Base-by-base conservation (phyloP, 2,797 vertebrate species). In the Gadopsis marmoratus region DNA sequence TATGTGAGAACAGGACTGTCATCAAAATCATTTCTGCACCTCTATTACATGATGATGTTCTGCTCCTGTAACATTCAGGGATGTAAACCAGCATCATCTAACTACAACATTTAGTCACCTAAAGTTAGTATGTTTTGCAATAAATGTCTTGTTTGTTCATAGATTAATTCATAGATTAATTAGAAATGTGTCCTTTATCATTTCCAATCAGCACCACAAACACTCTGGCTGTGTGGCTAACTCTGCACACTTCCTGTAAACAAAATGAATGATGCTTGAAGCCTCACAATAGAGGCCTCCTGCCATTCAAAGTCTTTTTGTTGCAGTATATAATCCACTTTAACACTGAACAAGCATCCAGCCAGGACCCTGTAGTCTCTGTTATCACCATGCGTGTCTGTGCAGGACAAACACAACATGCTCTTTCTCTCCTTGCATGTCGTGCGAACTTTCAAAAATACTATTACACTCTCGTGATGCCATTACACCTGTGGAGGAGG, bases 161-260 rank as follows among this genome's bases (percentile, higher is more conserved):
- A 31, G 4, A 45, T 39, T 26, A 9, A 47, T 59, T 19, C 1
- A 53, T 7, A 21, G 0, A 0, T 69, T 43, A 26, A 55, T 33
- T 19, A 11, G 12, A 82, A 23, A 51, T 50, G 26, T 48, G n/a
- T 19, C 16, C 12, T 19, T 63, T 31, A 62, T 84, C 39, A 31
- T 51, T 75, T 83, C 7, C 2, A 83, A 62, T 81, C 78, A 70
- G 60, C 47, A 80, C 67, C 83, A 74, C 81, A 76, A 48, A 64
- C 59, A 51, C 19, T 48, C 17, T 56, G 47, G 39, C 59, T 77
- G 29, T 78, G 79, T 76, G 71, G 70, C 80, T 68, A 64, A 71
- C 43, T 60, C 47, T 83, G 59, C 80, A 76, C 50, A 78, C 86
- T 87, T 91, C 89, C 90, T 90, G 89, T 68, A 26, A 58, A 80